A percentile compares a stretch with the other conserved stretches of the same genome.
phyloP scores from a whole-genome alignment of 2,113 vertebrate species.

The Chionis minor region DNA sequence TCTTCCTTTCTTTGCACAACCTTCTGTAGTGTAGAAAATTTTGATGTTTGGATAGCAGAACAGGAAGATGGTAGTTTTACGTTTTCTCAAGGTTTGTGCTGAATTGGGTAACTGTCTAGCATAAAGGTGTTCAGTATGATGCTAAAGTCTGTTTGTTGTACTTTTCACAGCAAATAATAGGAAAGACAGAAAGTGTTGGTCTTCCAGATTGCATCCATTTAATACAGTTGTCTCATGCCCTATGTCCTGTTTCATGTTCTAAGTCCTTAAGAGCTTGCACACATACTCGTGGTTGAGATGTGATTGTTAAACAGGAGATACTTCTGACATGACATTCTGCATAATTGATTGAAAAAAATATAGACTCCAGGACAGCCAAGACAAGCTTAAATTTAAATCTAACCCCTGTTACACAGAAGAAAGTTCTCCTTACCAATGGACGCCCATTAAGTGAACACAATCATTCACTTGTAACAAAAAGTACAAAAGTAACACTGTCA shows the following conservation, averaged over 20 bases:
- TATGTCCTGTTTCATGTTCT: slow-evolving; percentile 44
- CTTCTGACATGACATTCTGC: slow-evolving; percentile 19
- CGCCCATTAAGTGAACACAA: slow-evolving; percentile 57
- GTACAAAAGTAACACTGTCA: slow-evolving; percentile 35
- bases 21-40: background rate
- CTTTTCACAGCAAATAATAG: background rate
- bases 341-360: slow-evolving; percentile 60
- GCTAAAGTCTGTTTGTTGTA: background rate
- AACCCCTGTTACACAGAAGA: slow-evolving; percentile 11
- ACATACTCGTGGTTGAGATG: slow-evolving; percentile 29
- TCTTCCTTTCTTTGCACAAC: background rate
- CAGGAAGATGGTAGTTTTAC: background rate
- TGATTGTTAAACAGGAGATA: slow-evolving; percentile 49
- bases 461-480: background rate
- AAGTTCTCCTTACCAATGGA: slow-evolving; percentile 51
- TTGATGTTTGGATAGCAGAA: background rate
- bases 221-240: slow-evolving; percentile 9
- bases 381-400: slow-evolving; percentile 62
- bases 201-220: slow-evolving; percentile 11
- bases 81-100: background rate
- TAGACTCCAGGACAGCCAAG: slow-evolving; percentile 20
- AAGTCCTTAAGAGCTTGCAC: slow-evolving; percentile 31
- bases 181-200: background rate
- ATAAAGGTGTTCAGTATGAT: background rate
- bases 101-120: background rate